phyloP scores from a whole-genome alignment of 1,140 invertebrate genomes.

The Cherax destructor region DNA sequence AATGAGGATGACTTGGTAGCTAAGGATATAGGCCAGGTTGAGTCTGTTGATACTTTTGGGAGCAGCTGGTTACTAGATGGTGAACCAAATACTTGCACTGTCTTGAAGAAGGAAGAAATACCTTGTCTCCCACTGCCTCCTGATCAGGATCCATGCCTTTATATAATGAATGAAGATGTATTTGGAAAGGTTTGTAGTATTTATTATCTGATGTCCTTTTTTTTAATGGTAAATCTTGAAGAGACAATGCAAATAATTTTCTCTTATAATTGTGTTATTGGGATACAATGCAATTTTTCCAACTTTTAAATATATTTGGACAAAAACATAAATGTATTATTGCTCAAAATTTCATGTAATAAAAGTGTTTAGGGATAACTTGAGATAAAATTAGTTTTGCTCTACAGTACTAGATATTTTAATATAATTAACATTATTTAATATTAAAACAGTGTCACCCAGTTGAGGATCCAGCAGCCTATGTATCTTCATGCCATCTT shows the following conservation, averaged over 20 bases:
- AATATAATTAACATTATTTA: not conserved
- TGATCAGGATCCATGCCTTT: conserved; percentile 81
- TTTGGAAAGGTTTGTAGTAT: conserved; percentile 10
- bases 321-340: too few species aligned
- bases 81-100: conserved; percentile 71
- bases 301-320: too few species aligned
- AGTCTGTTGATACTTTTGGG: conserved; percentile 79
- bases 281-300: too few species aligned
- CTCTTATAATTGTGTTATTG: too few species aligned
- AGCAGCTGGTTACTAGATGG: conserved; percentile 80
- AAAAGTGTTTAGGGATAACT: too few species aligned
- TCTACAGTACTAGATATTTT: too few species aligned
- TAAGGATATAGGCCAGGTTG: conserved; percentile 76
- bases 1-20: conserved; percentile 80
- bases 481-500: conserved; percentile 82
- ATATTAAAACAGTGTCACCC: conserved; percentile 80
- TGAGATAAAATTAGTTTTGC: too few species aligned
- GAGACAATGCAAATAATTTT: too few species aligned
- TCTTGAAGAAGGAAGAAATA: conserved; percentile 39
- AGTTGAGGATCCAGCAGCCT: conserved; percentile 82
- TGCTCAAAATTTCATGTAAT: too few species aligned
- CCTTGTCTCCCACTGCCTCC: conserved; percentile 72
- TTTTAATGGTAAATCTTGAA: not conserved
- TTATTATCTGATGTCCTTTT: not conserved
- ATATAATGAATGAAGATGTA: conserved; percentile 76